Percentiles rank a stretch among this genome's conserved stretches.
Evolutionary conservation across 1,140 invertebrate species (phyloP).

Genomic region (Saxidomus purpurata): DNA sequence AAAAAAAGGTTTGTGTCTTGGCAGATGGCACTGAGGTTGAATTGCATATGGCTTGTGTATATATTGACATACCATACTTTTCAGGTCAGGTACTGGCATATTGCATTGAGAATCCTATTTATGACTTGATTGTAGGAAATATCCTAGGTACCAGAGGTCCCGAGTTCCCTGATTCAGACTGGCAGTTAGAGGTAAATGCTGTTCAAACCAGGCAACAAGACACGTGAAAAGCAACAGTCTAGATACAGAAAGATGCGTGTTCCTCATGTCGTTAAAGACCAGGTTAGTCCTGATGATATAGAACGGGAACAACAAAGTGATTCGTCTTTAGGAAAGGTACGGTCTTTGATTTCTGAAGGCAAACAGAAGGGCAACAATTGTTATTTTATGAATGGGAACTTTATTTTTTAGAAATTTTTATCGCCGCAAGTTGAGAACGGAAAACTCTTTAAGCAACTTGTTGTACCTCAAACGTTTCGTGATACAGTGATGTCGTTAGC

Average conservation of each 20-base stretch:
- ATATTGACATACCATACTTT: conserved; percentile 65
- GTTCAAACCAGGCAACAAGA: not conserved
- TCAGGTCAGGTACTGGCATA: conserved; percentile 22
- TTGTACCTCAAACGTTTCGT: not conserved
- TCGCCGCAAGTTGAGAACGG: not conserved
- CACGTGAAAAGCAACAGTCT: not conserved
- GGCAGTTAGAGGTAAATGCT: not conserved
- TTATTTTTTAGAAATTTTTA: conserved; percentile 11
- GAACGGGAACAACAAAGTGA: not conserved
- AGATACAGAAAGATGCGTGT: not conserved
- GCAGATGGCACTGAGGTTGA: conserved; percentile 55
- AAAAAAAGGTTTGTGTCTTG: conserved; percentile 47
- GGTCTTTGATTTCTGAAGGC: not conserved
- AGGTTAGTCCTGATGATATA: conserved; percentile 30
- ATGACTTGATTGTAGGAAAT: conserved; percentile 70
- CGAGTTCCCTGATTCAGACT: not conserved
- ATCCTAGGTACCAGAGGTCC: conserved; percentile 44
- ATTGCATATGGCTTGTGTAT: conserved; percentile 40
- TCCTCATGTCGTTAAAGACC: not conserved
- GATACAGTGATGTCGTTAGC: not conserved
- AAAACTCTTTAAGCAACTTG: not conserved
- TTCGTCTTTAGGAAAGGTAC: not conserved
- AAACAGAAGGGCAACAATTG: not conserved
- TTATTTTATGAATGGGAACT: not conserved
- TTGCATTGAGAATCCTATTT: conserved; percentile 69